Evolutionary conservation across 2,113 vertebrate species (phyloP).

Genomic region (Zootoca vivipara): DNA sequence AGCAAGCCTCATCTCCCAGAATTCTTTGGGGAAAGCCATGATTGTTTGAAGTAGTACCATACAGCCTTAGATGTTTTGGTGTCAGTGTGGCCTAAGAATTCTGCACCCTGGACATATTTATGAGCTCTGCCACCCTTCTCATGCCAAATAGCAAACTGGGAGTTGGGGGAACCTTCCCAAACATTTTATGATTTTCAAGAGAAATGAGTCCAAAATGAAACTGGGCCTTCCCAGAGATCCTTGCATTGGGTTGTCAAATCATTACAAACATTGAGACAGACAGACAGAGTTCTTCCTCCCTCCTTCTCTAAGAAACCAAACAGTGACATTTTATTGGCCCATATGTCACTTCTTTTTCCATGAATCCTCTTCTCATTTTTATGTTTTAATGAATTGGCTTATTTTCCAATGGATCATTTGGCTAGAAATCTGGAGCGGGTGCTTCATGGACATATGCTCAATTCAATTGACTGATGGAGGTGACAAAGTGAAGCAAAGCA

Average conservation of each 20-base stretch:
- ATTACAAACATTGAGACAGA: neutral
- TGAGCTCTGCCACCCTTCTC: too few species aligned
- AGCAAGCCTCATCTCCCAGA: too few species aligned
- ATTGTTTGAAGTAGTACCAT: too few species aligned
- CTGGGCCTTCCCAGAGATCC: too few species aligned
- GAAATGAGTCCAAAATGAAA: too few species aligned
- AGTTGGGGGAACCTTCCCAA: too few species aligned
- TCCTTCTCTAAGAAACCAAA: neutral
- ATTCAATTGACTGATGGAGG: constrained; percentile 35
- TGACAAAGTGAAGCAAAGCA: constrained; percentile 18
- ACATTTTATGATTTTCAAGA: too few species aligned
- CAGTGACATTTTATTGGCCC: neutral
- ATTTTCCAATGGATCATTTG: neutral
- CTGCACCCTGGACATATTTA: too few species aligned
- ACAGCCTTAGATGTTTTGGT: too few species aligned
- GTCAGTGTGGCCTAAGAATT: too few species aligned
- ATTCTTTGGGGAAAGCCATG: too few species aligned
- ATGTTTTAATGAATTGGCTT: neutral
- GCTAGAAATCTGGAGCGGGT: constrained; percentile 8
- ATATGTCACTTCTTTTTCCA: neutral
- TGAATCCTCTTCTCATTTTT: neutral
- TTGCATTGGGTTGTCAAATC: neutral
- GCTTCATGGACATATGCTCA: neutral
- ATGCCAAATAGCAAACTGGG: too few species aligned
- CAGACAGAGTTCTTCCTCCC: neutral